Base-by-base conservation (phyloP, 2,113 vertebrate species). In the Spilogale gracilis region DNA sequence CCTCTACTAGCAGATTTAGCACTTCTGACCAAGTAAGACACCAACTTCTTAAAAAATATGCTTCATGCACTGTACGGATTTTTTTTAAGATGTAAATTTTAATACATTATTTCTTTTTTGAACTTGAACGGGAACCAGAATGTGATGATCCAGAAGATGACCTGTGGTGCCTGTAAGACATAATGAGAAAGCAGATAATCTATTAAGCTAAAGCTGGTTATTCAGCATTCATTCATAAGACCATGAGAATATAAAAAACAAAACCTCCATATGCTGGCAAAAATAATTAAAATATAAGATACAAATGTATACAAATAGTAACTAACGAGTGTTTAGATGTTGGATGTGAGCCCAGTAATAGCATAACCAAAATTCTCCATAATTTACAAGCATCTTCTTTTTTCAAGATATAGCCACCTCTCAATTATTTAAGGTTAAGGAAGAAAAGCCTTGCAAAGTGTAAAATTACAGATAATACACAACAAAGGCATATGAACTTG, bases 91-190 rank as follows among this genome's bases (percentile, higher is more conserved):
- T 98, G 97, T 98, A 98, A 98, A 95, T 98, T 99, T 98, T 99
- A 98, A 97, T 91, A 98, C 97, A 89, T 99, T 99, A 99, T 99
- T 99, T 99, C 99, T 99, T 99, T 99, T 99, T 99, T 98, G 99
- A 99, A 99, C 99, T 99, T 98, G 99, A 99, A 97, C 99, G 99
- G 98, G 99, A 99, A 99, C 99, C 99, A 98, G 99, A 99, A 98
- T 99, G 99, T 98, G 99, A 99, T 58, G 99, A 99, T 99, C 99
- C 99, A 90, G 99, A 99, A 65, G 99, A 99, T 58, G 99, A 99
- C 98, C 98, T 99, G 98, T 99, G 98, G 98, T 98, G 98, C 98
- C 99, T 99, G 99, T 30, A 99, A 99, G 98, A 99, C 99, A 99
- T 85, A 99, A 98, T 81, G 95, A 99, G 98, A 99, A 98, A 99